Base-by-base conservation (phyloP, 1,140 invertebrate genomes). In the Hylyphantes graminicola region DNA sequence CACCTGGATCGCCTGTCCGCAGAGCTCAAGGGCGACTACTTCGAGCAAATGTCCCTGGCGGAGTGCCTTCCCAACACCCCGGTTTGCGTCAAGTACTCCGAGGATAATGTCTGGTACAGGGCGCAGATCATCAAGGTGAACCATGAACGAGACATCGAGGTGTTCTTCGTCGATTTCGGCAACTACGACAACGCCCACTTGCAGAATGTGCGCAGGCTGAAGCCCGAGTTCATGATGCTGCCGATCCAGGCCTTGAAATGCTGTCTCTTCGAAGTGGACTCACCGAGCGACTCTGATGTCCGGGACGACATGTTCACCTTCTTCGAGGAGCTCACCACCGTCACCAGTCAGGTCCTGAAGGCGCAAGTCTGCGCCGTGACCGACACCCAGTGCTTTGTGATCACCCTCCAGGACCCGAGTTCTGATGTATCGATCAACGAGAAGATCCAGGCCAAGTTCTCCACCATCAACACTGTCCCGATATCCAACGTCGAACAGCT, bases 21-120 rank as follows among this genome's bases (percentile, higher is more conserved):
- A 48, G 17, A 35, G 11, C 63, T 83, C 13, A 55, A 51, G 65
- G 72, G 50, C 2, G n/a, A 48, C 19, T 54, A 17, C 21, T 15
- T 65, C 11, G 17, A 35, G 0, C 9, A 50, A 13, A 15, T 78
- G 11, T 9, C n/a, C 8, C n/a, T 85, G 19, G 11, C 15, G 0
- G 89, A 90, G n/a, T 80, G 76, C 55, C 2, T 65, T 13, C 78
- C 90, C 50, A 93, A 93, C 7, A 90, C 93, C 57, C 92, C 94
- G 0, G 96, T 95, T 88, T 93, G 93, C 87, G 94, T 94, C 0
- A 90, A 93, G 59, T 96, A 93, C 85, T 92, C 92, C 84, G 91
- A 91, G 85, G 94, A 95, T 89, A 89, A 90, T 50, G 90, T 92
- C 74, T 96, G 94, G 94, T 96, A 94, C 86, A 86, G 90, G 86